phyloP scores from a whole-genome alignment of 2,113 vertebrate genomes.

The Corythornis madagascariensis region DNA sequence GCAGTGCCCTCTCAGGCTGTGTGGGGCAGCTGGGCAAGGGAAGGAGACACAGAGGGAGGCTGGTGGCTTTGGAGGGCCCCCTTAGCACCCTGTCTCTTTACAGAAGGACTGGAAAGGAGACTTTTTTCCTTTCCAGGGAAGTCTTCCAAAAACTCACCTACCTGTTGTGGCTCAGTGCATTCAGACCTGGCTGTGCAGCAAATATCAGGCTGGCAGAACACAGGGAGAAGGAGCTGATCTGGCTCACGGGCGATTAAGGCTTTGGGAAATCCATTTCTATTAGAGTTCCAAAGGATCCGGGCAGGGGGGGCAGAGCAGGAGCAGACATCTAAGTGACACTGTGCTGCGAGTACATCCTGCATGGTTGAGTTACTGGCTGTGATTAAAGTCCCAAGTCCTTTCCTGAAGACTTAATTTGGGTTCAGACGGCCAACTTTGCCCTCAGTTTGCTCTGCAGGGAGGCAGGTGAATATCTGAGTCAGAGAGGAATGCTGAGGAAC shows the following conservation, averaged over 20 bases:
- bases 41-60: background rate
- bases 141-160: background rate
- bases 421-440: background rate
- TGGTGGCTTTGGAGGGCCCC: background rate
- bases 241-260: background rate
- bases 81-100: background rate
- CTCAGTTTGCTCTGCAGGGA: background rate
- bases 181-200: background rate
- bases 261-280: slow-evolving; percentile 15
- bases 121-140: background rate
- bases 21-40: background rate
- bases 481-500: background rate
- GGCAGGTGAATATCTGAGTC: background rate
- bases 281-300: background rate
- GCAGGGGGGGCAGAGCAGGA: background rate
- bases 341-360: background rate
- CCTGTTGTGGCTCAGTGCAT: background rate
- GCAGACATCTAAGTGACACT: background rate
- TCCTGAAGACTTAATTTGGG: slow-evolving; percentile 42
- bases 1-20: too few relatives aligned
- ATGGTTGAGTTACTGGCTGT: background rate
- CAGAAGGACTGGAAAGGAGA: background rate
- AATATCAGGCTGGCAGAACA: background rate
- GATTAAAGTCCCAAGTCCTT: slow-evolving; percentile 22
- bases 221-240: background rate